These are phyloP conservation scores for Oophaga sylvatica DNA, from an alignment of 2,797 vertebrate genomes.

Conservation along the genomic window DNA sequence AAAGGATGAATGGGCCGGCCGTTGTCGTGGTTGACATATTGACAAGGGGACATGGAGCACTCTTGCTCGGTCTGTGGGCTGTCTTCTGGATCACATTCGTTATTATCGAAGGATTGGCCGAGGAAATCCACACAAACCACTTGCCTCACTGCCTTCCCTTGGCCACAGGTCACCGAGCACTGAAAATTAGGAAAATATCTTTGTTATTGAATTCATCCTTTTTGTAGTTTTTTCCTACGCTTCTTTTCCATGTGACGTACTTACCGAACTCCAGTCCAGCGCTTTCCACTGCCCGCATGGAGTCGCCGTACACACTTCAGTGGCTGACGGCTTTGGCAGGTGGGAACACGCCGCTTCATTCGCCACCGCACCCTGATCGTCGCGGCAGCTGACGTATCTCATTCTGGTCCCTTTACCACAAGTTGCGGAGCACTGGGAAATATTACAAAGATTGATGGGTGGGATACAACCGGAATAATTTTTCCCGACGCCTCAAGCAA, in stretches of 20 bases:
- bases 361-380: slow-evolving; percentile 90
- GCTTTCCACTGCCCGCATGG: slow-evolving; percentile 95
- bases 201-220: slow-evolving; percentile 32
- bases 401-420: slow-evolving; percentile 93
- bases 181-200: slow-evolving; percentile 68
- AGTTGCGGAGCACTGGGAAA: slow-evolving; percentile 88
- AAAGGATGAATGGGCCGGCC: slow-evolving; percentile 71
- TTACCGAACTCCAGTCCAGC: slow-evolving; percentile 93
- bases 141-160: slow-evolving; percentile 90
- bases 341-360: slow-evolving; percentile 86
- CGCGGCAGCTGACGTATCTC: slow-evolving; percentile 97
- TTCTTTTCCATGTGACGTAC: slow-evolving; percentile 52
- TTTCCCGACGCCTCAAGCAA: background rate
- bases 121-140: slow-evolving; percentile 90
- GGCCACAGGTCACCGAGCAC: slow-evolving; percentile 96
- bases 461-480: background rate
- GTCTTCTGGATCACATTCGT: slow-evolving; percentile 90
- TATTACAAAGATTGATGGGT: slow-evolving; percentile 48
- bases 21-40: slow-evolving; percentile 78
- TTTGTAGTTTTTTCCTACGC: background rate
- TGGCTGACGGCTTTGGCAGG: slow-evolving; percentile 85
- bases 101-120: slow-evolving; percentile 85
- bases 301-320: slow-evolving; percentile 85
- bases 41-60: slow-evolving; percentile 92
- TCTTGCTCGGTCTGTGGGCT: slow-evolving; percentile 88